Evolutionary conservation across 2,888 invertebrate species (phyloP), one percentile per base, ranked within the genome.

Genomic region (Seladonia tumulorum): DNA sequence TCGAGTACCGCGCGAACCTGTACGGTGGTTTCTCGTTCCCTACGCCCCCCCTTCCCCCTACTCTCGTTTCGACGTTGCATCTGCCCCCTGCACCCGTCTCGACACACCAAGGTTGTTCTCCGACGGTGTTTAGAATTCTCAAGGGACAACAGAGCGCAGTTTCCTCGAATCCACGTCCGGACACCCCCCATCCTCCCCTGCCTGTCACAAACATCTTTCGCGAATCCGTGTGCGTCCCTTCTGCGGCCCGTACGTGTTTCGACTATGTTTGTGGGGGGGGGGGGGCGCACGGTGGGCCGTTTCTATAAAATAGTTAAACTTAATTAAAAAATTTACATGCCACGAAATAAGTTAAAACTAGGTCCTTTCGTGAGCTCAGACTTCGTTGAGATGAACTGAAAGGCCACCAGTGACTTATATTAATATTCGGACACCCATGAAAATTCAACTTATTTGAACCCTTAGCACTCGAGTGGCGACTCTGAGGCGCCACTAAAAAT

Each of bases 81-180:
- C n/a, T 53, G 10, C 53, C 53, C 3, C 53, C 53, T 22, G 1
- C 53, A n/a, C 0, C 0, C 22, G 8, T 49, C 22, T 22, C 25
- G n/a, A 10, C 25, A 39, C 25, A 45, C 66, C 45, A 22, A 14
- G 42, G 45, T 29, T 57, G 22, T 66, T 66, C 75, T 76, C 60
- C 74, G 45, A 45, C 29, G 76, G 70, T 85, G 72, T 82, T 85
- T 85, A 86, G 86, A 86, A 86, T 87, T 86, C 87, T 72, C 86
- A 42, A 71, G 71, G 80, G 87, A 86, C 86, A 68, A 86, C 87
- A 75, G 45, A 16, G 75, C 22, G 45, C 74, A 70, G 77, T 80
- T 87, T 72, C 76, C 53, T 75, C 16, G 70, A 77, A 77, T 80
- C 68, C 87, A 81, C 85, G 86, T 86, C 86, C 81, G 66, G 70